phyloP scores from a whole-genome alignment of 2,113 vertebrate genomes.

The Austrofundulus limnaeus region DNA sequence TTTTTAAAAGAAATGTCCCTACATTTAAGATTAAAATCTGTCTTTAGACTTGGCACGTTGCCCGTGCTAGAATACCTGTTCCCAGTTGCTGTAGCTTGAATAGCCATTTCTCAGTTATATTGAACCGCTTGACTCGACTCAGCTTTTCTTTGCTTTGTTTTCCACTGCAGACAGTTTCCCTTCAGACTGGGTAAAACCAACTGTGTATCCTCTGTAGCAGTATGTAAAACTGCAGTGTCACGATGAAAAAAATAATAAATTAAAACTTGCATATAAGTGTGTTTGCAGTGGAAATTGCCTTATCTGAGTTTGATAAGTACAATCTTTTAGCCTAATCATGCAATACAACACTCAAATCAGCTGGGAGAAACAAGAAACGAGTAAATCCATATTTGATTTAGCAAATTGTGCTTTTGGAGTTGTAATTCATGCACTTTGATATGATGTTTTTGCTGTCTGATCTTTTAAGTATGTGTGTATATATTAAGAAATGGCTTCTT shows the following conservation, averaged over 20 bases:
- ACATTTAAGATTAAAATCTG: constrained; percentile 15
- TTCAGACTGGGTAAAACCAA: background rate
- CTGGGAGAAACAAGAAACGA: background rate
- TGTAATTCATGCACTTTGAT: background rate
- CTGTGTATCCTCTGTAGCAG: background rate
- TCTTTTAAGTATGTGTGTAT: background rate
- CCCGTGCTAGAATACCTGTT: background rate
- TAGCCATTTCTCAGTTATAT: background rate
- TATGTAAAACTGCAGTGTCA: background rate
- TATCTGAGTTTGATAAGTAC: background rate
- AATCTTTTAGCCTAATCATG: background rate
- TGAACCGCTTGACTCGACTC: background rate
- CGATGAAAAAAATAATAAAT: background rate
- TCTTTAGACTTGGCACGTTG: background rate
- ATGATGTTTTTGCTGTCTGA: background rate
- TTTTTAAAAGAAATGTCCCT: constrained; percentile 2
- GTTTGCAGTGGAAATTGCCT: background rate
- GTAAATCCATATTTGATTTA: background rate
- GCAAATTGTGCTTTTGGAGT: background rate
- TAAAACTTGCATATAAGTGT: background rate
- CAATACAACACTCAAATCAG: background rate
- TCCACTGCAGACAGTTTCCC: background rate
- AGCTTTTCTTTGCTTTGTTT: background rate
- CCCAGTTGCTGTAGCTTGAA: background rate
- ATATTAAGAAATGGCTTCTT: background rate